Evolutionary conservation across 1,140 invertebrate genomes (phyloP).

Genomic region (Hydropsyche tenuis): DNA sequence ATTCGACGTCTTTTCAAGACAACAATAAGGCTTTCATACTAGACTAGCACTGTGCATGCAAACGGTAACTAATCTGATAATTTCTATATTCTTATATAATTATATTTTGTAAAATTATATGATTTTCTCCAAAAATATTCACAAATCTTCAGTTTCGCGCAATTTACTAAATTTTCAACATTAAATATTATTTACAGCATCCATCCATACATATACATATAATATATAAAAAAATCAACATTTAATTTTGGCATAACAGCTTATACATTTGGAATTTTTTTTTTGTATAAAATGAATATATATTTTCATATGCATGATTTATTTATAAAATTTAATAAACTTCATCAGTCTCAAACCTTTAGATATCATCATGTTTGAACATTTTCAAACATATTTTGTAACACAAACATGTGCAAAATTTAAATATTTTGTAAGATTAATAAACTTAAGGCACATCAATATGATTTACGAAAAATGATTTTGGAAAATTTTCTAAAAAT

Average conservation of each 20-base stretch:
- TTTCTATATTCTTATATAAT: too few relatives aligned
- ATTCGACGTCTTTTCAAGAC: too few relatives aligned
- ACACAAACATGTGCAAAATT: too few relatives aligned
- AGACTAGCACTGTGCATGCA: too few relatives aligned
- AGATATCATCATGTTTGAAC: slow-evolving; percentile 1
- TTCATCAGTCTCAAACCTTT: slow-evolving; percentile 16
- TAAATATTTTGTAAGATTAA: not conserved
- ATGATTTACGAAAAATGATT: slow-evolving; percentile 36
- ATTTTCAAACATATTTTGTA: too few relatives aligned
- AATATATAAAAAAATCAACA: not conserved
- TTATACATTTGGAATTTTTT: not conserved
- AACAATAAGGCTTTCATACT: too few relatives aligned
- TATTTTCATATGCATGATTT: not conserved
- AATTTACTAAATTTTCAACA: too few relatives aligned
- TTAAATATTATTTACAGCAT: not conserved
- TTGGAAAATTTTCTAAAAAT: slow-evolving; percentile 6
- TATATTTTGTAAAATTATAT: too few relatives aligned
- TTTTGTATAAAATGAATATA: not conserved
- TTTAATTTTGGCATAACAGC: not conserved
- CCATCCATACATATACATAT: not conserved
- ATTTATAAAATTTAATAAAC: slow-evolving; percentile 1
- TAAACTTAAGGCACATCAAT: slow-evolving; percentile 34
- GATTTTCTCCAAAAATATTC: too few relatives aligned
- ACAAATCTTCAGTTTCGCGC: too few relatives aligned
- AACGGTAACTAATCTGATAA: too few relatives aligned